These are phyloP conservation scores for Pantelozetes paolii DNA, from an alignment of 2,888 invertebrate species.

Conservation along the genomic window DNA sequence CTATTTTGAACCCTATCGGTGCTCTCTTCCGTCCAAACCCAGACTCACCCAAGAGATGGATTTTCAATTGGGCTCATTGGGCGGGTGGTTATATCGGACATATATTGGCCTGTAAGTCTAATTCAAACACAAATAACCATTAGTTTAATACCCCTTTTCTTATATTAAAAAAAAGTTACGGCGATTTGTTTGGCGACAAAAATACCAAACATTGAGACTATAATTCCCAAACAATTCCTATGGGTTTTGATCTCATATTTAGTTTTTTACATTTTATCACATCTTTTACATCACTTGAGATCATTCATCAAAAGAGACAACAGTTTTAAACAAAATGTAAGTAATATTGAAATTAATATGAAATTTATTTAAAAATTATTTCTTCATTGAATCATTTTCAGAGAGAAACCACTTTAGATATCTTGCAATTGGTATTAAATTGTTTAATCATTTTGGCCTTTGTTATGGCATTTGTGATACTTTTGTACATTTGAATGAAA, in stretches of 20 bases:
- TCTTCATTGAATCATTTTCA: too few species aligned
- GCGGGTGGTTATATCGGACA: slow-evolving; percentile 79
- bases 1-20: slow-evolving; percentile 74
- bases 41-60: slow-evolving; percentile 69
- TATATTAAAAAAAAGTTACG: slow-evolving; percentile 53
- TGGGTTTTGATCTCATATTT: slow-evolving; percentile 85
- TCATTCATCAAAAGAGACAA: too few species aligned
- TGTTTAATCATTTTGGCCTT: too few species aligned
- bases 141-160: slow-evolving; percentile 49
- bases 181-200: slow-evolving; percentile 62
- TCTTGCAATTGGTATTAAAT: too few species aligned
- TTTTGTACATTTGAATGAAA: too few species aligned
- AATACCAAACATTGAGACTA: too few species aligned
- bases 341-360: too few species aligned
- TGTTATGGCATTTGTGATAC: background rate
- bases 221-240: slow-evolving; percentile 79
- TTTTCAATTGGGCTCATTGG: slow-evolving; percentile 92
- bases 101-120: slow-evolving; percentile 62
- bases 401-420: too few species aligned
- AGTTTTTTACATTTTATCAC: slow-evolving; percentile 79
- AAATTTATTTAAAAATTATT: too few species aligned
- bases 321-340: too few species aligned
- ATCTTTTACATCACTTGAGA: slow-evolving; percentile 62
- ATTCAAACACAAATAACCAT: background rate
- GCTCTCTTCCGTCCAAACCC: slow-evolving; percentile 82